These are phyloP conservation scores for Fabriciana adippe DNA, from an alignment of 2,888 invertebrate species.

Conservation along the genomic window DNA sequence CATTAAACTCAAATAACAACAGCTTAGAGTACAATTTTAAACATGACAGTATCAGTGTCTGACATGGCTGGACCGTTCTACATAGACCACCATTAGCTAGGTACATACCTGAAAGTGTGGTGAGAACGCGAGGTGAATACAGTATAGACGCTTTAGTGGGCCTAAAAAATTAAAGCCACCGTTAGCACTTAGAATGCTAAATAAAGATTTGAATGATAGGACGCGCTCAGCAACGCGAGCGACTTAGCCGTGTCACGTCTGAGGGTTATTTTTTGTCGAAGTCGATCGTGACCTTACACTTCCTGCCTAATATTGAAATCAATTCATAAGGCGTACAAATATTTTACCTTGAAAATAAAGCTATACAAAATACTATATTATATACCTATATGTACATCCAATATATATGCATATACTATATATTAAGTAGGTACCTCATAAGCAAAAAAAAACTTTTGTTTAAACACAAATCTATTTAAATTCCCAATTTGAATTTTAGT, in stretches of 20 bases:
- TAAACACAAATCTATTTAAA: constrained; percentile 4
- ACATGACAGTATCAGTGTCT: constrained; percentile 35
- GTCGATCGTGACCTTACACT: constrained; percentile 22
- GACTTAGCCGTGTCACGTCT: constrained; percentile 63
- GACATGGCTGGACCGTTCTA: constrained; percentile 43
- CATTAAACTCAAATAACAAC: constrained; percentile 51
- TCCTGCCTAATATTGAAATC: constrained; percentile 19
- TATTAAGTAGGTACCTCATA: background rate
- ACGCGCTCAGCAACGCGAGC: constrained; percentile 62
- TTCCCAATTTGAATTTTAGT: constrained; percentile 4
- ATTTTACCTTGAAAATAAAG: background rate
- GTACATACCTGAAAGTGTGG: constrained; percentile 69
- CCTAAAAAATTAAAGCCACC: constrained; percentile 74
- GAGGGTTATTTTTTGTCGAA: constrained; percentile 52
- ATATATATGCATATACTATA: no score
- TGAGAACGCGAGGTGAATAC: constrained; percentile 75
- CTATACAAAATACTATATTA: constrained; percentile 5
- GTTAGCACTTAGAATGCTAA: constrained; percentile 72
- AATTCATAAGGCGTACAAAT: constrained; percentile 8
- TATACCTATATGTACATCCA: no score
- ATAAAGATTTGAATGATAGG: constrained; percentile 71
- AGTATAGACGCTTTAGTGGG: constrained; percentile 66
- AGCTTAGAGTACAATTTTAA: constrained; percentile 48
- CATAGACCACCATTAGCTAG: constrained; percentile 69
- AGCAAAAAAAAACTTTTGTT: background rate